A percentile compares a stretch with the other conserved stretches of the same genome.
Conservation (phyloP, 2,888 invertebrate genomes). For the Gymnosoma rotundatum region DNA sequence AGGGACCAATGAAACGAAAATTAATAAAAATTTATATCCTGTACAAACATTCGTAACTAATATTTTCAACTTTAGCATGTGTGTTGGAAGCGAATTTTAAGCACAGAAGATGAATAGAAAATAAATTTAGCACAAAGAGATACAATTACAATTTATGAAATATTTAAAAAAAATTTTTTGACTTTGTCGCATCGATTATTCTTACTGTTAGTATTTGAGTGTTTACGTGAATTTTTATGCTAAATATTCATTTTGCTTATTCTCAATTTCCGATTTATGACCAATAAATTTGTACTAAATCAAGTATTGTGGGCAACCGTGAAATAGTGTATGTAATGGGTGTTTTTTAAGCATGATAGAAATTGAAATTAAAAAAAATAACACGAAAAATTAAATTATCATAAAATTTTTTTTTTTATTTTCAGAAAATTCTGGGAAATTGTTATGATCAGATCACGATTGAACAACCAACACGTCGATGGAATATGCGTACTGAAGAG, state of each 20-base stretch:
- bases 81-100: neutral
- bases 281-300: slow-evolving; percentile 55
- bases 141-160: slow-evolving; percentile 12
- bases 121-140: neutral
- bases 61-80: slow-evolving; percentile 19
- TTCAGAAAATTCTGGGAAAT: no score
- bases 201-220: no score
- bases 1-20: neutral
- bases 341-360: no score
- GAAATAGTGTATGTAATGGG: no score
- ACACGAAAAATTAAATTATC: no score
- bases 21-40: neutral
- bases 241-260: slow-evolving; percentile 30
- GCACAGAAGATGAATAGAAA: neutral
- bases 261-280: slow-evolving; percentile 47
- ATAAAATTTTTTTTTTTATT: no score
- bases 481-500: no score
- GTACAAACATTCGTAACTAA: neutral
- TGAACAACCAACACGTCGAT: no score
- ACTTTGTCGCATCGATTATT: no score
- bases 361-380: no score
- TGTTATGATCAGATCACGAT: no score
- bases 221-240: neutral
- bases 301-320: slow-evolving; percentile 10
- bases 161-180: neutral